phyloP scores from a whole-genome alignment of 2,797 vertebrate species.

The Sardinella longiceps region DNA sequence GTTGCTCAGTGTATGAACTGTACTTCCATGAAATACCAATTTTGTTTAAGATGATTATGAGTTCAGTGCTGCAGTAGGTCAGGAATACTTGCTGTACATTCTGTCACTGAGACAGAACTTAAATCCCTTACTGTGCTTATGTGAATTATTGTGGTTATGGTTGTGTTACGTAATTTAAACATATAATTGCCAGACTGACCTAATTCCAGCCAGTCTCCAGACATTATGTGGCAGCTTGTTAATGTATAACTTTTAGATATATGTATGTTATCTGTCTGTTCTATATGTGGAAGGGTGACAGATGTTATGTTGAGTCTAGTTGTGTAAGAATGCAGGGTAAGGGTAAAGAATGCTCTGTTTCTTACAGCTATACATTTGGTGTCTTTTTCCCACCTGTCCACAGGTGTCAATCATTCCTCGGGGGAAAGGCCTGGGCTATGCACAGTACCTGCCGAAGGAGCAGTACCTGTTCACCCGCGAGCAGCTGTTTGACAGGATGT shows the following conservation, averaged over 20 bases:
- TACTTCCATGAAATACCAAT: neutral
- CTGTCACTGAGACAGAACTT: neutral
- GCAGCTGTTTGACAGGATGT: conserved; percentile 71
- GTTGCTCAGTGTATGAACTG: neutral
- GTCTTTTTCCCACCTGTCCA: neutral
- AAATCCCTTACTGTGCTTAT: neutral
- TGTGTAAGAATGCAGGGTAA: neutral
- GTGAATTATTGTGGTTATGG: neutral
- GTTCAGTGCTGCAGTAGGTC: neutral
- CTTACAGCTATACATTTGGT: neutral
- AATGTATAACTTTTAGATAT: neutral
- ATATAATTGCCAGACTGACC: neutral
- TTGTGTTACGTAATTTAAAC: neutral
- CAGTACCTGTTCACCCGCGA: conserved; percentile 66
- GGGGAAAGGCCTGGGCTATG: conserved; percentile 64
- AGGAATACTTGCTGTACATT: neutral
- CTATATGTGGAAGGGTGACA: neutral
- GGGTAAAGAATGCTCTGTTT: neutral
- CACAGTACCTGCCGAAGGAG: conserved; percentile 68
- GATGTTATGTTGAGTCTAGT: neutral
- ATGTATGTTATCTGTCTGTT: neutral
- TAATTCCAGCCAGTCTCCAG: neutral
- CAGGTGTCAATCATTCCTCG: conserved; percentile 70
- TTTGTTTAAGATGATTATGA: neutral
- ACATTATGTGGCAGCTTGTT: neutral